phyloP scores from a whole-genome alignment of 2,113 vertebrate genomes.

The Coptodon bakossiorum region DNA sequence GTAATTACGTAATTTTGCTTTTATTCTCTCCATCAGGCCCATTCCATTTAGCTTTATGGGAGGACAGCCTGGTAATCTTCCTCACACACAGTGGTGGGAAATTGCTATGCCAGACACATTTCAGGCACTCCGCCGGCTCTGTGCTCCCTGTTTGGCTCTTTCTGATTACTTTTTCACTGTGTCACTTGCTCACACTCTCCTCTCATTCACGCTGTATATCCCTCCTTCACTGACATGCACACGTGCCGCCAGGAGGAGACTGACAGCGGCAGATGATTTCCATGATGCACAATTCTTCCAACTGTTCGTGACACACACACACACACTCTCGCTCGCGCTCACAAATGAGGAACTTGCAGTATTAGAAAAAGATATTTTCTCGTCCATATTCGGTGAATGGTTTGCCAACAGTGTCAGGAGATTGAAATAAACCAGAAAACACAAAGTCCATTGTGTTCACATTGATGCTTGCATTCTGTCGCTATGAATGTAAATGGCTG shows the following conservation, averaged over 20 bases:
- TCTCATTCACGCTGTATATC: not conserved
- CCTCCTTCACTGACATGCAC: slow-evolving; percentile 34
- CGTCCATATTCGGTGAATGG: slow-evolving; percentile 1
- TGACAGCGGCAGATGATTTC: slow-evolving; percentile 75
- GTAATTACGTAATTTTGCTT: slow-evolving; percentile 51
- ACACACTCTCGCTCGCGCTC: not conserved
- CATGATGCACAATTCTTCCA: slow-evolving; percentile 56
- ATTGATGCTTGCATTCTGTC: not conserved
- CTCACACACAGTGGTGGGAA: slow-evolving; percentile 24
- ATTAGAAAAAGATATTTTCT: not conserved
- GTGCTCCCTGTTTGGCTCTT: slow-evolving; percentile 42
- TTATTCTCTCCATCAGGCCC: slow-evolving; percentile 50
- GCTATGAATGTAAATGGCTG: slow-evolving; percentile 14
- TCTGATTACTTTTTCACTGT: slow-evolving; percentile 54
- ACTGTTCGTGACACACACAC: slow-evolving; percentile 33
- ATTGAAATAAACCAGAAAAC: slow-evolving; percentile 28
- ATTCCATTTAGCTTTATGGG: slow-evolving; percentile 59
- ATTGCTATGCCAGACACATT: slow-evolving; percentile 63
- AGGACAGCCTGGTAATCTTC: slow-evolving; percentile 50
- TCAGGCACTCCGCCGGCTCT: slow-evolving; percentile 31
- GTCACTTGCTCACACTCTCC: slow-evolving; percentile 31
- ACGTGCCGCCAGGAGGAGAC: slow-evolving; percentile 53
- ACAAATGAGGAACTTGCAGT: slow-evolving; percentile 21
- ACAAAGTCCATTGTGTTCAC: slow-evolving; percentile 12
- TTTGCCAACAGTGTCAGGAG: slow-evolving; percentile 12